These are phyloP conservation scores for Hypothenemus hampei DNA, from an alignment of 1,140 invertebrate genomes.

Conservation along the genomic window DNA sequence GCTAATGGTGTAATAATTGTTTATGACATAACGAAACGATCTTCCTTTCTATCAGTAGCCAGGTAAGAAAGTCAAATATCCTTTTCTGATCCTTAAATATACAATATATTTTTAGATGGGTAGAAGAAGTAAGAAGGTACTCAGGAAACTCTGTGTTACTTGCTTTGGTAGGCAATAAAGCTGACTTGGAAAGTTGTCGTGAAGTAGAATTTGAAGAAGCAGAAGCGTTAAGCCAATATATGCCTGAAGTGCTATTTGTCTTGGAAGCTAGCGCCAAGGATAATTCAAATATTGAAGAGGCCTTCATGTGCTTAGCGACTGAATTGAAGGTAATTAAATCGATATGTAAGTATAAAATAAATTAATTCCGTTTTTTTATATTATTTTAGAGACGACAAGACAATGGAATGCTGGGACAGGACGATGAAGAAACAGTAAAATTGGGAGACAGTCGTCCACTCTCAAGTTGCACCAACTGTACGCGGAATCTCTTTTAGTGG, in stretches of 20 bases:
- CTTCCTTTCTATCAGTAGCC: slow-evolving; percentile 82
- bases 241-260: slow-evolving; percentile 76
- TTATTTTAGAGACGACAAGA: slow-evolving; percentile 60
- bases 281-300: slow-evolving; percentile 89
- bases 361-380: slow-evolving; percentile 46
- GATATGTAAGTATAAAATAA: slow-evolving; percentile 26
- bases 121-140: slow-evolving; percentile 87
- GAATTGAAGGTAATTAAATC: slow-evolving; percentile 77
- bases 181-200: slow-evolving; percentile 72
- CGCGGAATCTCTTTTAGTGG: slow-evolving; percentile 30
- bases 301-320: slow-evolving; percentile 81
- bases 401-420: slow-evolving; percentile 54
- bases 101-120: slow-evolving; percentile 65
- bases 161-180: slow-evolving; percentile 88
- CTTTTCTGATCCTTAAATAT: not conserved
- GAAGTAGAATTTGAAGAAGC: slow-evolving; percentile 83
- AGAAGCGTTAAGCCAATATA: slow-evolving; percentile 74
- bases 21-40: slow-evolving; percentile 90
- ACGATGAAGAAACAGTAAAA: slow-evolving; percentile 55
- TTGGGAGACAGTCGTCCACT: slow-evolving; percentile 51
- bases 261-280: slow-evolving; percentile 92
- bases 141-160: slow-evolving; percentile 86
- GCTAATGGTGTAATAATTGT: slow-evolving; percentile 90
- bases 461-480: slow-evolving; percentile 42
- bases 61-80: slow-evolving; percentile 32